Conservation (phyloP, 2,113 vertebrate species). For the Vimba vimba region DNA sequence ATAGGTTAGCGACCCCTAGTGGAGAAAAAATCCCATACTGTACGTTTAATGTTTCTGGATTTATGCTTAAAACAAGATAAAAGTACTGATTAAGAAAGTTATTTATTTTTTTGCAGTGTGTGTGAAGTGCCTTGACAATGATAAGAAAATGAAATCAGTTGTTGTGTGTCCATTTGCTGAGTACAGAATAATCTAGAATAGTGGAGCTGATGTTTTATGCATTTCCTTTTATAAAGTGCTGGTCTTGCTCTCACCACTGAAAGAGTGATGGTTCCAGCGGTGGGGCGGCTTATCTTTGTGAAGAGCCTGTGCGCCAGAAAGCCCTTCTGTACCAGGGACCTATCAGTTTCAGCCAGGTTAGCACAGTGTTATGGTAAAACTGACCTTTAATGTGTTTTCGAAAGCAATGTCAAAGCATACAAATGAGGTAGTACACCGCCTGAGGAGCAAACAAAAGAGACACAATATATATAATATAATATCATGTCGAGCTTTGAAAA, state of each 20-base stretch:
- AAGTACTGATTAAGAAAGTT: not conserved
- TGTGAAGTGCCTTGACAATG: not conserved
- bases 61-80: not conserved
- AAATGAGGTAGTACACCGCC: constrained; percentile 57
- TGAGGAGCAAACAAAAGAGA: constrained; percentile 15
- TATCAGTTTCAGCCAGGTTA: constrained; percentile 52
- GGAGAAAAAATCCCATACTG: too few species aligned
- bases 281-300: constrained; percentile 39
- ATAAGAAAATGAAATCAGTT: constrained; percentile 18
- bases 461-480: not conserved
- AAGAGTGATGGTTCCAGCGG: constrained; percentile 6
- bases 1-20: too few species aligned
- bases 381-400: constrained; percentile 73
- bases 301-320: constrained; percentile 23
- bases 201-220: constrained; percentile 36
- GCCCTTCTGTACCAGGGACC: constrained; percentile 8
- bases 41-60: not conserved
- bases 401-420: constrained; percentile 69
- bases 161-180: not conserved
- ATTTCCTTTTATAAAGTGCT: constrained; percentile 25
- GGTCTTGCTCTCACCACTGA: constrained; percentile 2
- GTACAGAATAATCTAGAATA: constrained; percentile 19
- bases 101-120: not conserved
- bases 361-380: constrained; percentile 58
- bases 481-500: not conserved